Conservation (phyloP, 2,797 vertebrate species). For the Remorina albescens region DNA sequence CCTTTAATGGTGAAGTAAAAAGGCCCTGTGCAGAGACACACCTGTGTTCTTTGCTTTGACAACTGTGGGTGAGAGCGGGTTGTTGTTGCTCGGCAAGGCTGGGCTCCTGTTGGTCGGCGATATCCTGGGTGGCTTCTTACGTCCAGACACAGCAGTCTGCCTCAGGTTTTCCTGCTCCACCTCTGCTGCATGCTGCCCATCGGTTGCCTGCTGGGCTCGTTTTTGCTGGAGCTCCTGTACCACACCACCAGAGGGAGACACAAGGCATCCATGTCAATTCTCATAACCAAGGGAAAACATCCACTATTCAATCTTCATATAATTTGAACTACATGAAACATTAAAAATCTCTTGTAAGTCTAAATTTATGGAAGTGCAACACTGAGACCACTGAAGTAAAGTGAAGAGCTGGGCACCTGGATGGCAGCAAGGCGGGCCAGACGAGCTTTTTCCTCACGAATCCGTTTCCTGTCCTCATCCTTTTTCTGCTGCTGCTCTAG, state of each 20-base stretch:
- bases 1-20: not conserved
- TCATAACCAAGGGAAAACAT: not conserved
- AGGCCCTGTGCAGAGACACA: not conserved
- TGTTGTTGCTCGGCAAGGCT: slow-evolving; percentile 53
- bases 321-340: not conserved
- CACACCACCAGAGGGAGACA: slow-evolving; percentile 45
- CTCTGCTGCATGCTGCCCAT: slow-evolving; percentile 67
- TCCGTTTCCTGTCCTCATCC: slow-evolving; percentile 85
- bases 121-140: slow-evolving; percentile 78
- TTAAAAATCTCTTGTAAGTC: too few species aligned
- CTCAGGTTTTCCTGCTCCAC: slow-evolving; percentile 68
- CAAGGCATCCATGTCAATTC: too few species aligned
- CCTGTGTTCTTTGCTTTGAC: slow-evolving; percentile 89
- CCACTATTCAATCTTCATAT: not conserved
- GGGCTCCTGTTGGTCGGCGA: slow-evolving; percentile 43
- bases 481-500: slow-evolving; percentile 82
- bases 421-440: slow-evolving; percentile 89
- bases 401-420: slow-evolving; percentile 81
- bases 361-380: too few species aligned
- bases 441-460: slow-evolving; percentile 92
- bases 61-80: slow-evolving; percentile 55
- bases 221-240: slow-evolving; percentile 92
- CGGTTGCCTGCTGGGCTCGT: slow-evolving; percentile 78
- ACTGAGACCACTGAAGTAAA: not conserved
- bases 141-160: slow-evolving; percentile 65